Evolutionary conservation across 2,113 vertebrate species (phyloP).

Genomic region (Dasyurus viverrinus): DNA sequence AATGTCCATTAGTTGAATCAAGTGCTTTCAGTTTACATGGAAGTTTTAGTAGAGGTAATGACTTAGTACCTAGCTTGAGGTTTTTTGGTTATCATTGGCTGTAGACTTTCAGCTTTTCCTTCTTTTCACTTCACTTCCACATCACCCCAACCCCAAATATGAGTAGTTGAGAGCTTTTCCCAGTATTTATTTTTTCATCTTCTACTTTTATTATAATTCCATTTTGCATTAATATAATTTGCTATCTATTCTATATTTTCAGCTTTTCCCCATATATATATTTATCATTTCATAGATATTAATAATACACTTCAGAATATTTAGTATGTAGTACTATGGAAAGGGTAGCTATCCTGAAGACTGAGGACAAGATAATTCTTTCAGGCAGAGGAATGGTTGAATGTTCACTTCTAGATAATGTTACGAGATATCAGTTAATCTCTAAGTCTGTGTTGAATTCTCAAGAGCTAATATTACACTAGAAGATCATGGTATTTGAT

Average conservation of each 20-base stretch:
- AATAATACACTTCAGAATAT: slow-evolving; percentile 29
- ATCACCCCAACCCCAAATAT: not conserved
- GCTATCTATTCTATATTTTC: not conserved
- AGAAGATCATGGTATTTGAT: slow-evolving; percentile 57
- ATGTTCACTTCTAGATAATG: slow-evolving; percentile 31
- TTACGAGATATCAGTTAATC: slow-evolving; percentile 18
- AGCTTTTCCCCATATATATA: not conserved
- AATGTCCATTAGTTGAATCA: not conserved
- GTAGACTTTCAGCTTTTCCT: not conserved
- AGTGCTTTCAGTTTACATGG: slow-evolving; percentile 1
- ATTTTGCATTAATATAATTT: not conserved
- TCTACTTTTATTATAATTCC: not conserved
- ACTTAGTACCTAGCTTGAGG: not conserved
- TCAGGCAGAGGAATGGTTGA: slow-evolving; percentile 29
- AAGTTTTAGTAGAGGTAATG: not conserved
- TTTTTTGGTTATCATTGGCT: slow-evolving; percentile 11
- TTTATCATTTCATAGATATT: not conserved
- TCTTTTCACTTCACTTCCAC: not conserved
- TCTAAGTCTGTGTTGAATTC: slow-evolving; percentile 31
- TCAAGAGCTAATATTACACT: slow-evolving; percentile 51
- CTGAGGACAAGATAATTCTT: not conserved
- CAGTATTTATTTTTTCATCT: not conserved
- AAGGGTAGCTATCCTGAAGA: not conserved
- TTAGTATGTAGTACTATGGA: slow-evolving; percentile 18
- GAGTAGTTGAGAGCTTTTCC: not conserved